Conservation (phyloP, 1,140 invertebrate species). For the Drosophila lacteicornis region DNA sequence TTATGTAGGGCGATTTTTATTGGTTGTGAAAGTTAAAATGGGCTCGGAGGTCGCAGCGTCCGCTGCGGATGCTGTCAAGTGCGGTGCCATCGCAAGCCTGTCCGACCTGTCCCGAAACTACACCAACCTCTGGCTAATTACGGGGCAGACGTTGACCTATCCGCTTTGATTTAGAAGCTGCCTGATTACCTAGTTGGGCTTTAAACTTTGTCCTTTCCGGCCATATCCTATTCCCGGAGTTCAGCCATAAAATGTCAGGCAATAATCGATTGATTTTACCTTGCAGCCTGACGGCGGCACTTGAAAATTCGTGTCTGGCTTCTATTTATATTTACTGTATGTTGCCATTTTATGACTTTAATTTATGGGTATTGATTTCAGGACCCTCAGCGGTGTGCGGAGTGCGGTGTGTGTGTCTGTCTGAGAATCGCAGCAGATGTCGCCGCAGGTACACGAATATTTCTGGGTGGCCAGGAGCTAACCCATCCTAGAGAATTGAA, state of each 20-base stretch:
- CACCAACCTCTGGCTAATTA: constrained; percentile 39
- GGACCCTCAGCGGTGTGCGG: background rate
- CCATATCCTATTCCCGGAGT: constrained; percentile 9
- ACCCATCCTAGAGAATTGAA: constrained; percentile 22
- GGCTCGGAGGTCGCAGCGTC: constrained; percentile 20
- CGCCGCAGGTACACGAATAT: constrained; percentile 35
- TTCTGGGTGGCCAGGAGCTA: background rate
- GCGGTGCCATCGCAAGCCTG: constrained; percentile 26
- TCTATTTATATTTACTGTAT: constrained; percentile 61
- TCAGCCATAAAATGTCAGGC: constrained; percentile 42
- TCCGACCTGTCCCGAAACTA: constrained; percentile 30
- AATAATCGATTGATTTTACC: constrained; percentile 44
- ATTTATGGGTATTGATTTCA: constrained; percentile 75
- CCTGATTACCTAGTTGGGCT: constrained; percentile 7
- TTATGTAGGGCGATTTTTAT: constrained; percentile 67
- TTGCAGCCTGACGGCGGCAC: constrained; percentile 29
- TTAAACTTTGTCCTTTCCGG: constrained; percentile 40
- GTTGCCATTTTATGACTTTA: constrained; percentile 63
- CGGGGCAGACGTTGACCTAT: constrained; percentile 17
- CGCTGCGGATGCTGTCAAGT: constrained; percentile 48
- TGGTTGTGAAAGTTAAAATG: constrained; percentile 67
- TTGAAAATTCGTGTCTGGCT: constrained; percentile 57
- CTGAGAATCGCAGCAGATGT: constrained; percentile 68
- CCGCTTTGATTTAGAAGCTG: background rate
- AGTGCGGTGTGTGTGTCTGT: constrained; percentile 7